phyloP scores from a whole-genome alignment of 1,140 invertebrate genomes.

The Drosophila bifasciata region DNA sequence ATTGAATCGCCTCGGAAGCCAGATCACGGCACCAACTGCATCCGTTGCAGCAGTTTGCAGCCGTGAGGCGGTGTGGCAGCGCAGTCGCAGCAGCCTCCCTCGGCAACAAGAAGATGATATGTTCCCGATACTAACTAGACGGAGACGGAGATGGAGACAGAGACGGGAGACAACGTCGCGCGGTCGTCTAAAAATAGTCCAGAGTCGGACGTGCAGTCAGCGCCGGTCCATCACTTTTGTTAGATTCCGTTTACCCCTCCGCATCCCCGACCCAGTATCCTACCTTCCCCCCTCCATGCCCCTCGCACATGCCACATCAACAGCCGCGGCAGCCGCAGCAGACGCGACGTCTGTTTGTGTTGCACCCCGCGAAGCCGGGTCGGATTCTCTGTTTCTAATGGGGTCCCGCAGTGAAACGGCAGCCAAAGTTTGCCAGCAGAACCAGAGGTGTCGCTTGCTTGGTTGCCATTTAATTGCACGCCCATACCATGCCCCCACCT shows the following conservation, averaged over 20 bases:
- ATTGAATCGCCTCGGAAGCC: conserved; percentile 54
- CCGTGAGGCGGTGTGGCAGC: conserved; percentile 10
- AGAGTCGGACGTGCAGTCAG: conserved; percentile 52
- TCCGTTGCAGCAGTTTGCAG: conserved; percentile 37
- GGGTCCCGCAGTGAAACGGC: conserved; percentile 1
- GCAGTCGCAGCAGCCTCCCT: conserved; percentile 60
- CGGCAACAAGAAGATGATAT: conserved; percentile 48
- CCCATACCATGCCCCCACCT: conserved; percentile 6
- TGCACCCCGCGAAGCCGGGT: conserved; percentile 59
- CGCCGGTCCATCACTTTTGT: conserved; percentile 58
- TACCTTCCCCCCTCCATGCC: no score
- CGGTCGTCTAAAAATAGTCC: conserved; percentile 62
- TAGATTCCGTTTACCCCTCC: conserved; percentile 58
- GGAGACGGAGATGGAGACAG: no score
- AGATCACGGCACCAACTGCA: conserved; percentile 46
- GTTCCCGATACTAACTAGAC: conserved; percentile 65
- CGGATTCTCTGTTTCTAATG: conserved; percentile 45
- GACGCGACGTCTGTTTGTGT: conserved; percentile 58
- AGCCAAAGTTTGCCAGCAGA: conserved; percentile 34
- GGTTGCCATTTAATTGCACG: conserved; percentile 59
- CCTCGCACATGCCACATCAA: background rate
- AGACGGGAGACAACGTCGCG: conserved; percentile 25
- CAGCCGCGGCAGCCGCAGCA: conserved; percentile 38
- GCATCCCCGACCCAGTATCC: background rate
- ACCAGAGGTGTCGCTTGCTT: conserved; percentile 49